Base-by-base conservation (phyloP, 2,888 invertebrate genomes). In the Mantis religiosa region DNA sequence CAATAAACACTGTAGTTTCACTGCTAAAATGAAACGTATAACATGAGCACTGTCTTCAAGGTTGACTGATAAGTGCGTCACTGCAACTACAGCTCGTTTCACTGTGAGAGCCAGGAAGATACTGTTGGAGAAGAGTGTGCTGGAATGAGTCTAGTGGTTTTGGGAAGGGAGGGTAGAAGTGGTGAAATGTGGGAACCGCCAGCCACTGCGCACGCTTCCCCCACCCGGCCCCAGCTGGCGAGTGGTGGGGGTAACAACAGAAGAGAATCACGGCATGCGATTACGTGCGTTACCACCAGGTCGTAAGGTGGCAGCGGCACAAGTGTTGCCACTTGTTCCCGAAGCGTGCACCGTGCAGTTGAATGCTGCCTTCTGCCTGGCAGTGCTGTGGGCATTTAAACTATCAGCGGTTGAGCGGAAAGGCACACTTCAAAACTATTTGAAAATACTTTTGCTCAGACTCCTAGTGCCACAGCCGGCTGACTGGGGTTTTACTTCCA, bases 101-200 rank as follows among this genome's bases (percentile, higher is more conserved):
- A 14, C 54, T 3, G 7, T 4, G 20, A 82, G 34, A 28, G 87
- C 82, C 87, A 87, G 87, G 87, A 87, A 87, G 41, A 30, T 34
- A 87, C 87, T 87, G 87, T 8, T 34, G 41, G 54, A 71, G 54
- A 15, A 20, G 20, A 3, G 54, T 71, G 54, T 71, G 54, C 54
- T 71, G 54, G 54, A 71, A 71, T 71, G 54, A 71, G 20, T 20
- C 54, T 71, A 71, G 54, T 71, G 54, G 54, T 71, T 71, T 71
- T 15, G 54, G 54, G 25, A 6, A 25, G 54, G 25, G 54, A 25
- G 54, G 25, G 25, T 15, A 71, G 20, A 54, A 20, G 25, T 41
- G 28, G 71, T 54, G 85, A 85, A 85, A 85, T 87, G 87, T 87
- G 82, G 87, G 82, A 87, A 87, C 54, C 25, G 54, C 15, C 85